Evolutionary conservation across 2,113 vertebrate species (phyloP).

Genomic region (Hydropotes inermis): DNA sequence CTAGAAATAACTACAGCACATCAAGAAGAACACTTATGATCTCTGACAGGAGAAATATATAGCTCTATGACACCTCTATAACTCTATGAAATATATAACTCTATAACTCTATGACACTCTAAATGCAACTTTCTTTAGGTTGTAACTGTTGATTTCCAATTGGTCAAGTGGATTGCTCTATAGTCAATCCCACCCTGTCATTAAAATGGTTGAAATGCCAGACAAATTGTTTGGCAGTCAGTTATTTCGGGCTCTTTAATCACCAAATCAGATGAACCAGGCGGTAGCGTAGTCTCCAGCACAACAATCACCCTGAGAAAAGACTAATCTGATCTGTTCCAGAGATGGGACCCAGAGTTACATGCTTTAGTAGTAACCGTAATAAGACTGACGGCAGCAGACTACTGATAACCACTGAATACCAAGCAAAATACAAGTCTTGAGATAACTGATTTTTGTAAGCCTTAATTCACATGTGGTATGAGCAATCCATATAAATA

Average conservation of each 20-base stretch:
- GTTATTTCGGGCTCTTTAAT: constrained; percentile 35
- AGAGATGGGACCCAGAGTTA: neutral
- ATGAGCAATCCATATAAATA: neutral
- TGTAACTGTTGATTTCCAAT: neutral
- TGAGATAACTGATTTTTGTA: neutral
- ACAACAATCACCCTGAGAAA: neutral
- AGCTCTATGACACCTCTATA: neutral
- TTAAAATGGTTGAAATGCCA: constrained; percentile 70
- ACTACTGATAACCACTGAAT: neutral
- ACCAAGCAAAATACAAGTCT: neutral
- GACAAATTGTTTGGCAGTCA: constrained; percentile 60
- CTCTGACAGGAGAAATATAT: neutral
- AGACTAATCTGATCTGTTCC: neutral
- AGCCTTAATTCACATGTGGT: neutral
- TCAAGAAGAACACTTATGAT: neutral
- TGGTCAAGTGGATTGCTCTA: neutral
- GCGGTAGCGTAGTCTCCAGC: neutral
- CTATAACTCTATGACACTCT: neutral
- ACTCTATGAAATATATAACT: neutral
- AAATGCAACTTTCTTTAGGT: constrained; percentile 30
- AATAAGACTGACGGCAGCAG: neutral
- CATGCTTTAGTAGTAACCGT: neutral
- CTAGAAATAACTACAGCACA: constrained; percentile 18
- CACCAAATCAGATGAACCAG: constrained; percentile 55
- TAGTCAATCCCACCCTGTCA: constrained; percentile 45